Conservation (phyloP, 2,113 vertebrate species). For the Leuciscus idus region DNA sequence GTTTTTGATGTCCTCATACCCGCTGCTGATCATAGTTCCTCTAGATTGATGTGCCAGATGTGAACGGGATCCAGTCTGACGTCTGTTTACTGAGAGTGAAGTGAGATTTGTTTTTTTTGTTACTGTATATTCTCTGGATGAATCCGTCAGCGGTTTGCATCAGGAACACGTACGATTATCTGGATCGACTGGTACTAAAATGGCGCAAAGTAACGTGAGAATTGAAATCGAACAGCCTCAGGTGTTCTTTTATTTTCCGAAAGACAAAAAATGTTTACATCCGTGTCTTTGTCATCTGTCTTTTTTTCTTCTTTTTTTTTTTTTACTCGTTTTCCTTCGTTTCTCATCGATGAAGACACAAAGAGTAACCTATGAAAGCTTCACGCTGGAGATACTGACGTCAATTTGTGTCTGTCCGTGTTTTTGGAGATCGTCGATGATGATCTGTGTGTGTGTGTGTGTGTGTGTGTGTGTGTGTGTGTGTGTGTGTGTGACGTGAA, state of each 20-base stretch:
- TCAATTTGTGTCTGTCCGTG: constrained; percentile 53
- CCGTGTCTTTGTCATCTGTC: constrained; percentile 43
- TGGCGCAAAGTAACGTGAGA: constrained; percentile 21
- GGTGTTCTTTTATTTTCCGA: constrained; percentile 59
- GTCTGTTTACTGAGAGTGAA: neutral
- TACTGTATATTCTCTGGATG: constrained; percentile 31
- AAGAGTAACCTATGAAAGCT: constrained; percentile 74
- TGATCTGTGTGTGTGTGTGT: neutral
- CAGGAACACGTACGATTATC: constrained; percentile 13
- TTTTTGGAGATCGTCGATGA: neutral
- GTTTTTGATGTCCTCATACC: neutral
- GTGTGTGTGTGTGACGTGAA: neutral
- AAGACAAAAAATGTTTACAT: constrained; percentile 68
- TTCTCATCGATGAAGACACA: constrained; percentile 48
- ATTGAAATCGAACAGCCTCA: constrained; percentile 60
- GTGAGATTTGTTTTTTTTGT: constrained; percentile 16
- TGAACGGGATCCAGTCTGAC: neutral
- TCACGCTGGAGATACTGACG: constrained; percentile 69
- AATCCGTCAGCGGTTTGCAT: neutral
- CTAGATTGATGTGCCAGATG: neutral
- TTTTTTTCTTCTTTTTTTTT: too few species aligned
- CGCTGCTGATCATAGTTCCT: neutral
- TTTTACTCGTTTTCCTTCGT: neutral
- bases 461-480: too few species aligned
- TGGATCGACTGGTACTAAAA: neutral